These are phyloP conservation scores for Phasianus colchicus DNA, from an alignment of 2,113 vertebrate species.

Conservation along the genomic window DNA sequence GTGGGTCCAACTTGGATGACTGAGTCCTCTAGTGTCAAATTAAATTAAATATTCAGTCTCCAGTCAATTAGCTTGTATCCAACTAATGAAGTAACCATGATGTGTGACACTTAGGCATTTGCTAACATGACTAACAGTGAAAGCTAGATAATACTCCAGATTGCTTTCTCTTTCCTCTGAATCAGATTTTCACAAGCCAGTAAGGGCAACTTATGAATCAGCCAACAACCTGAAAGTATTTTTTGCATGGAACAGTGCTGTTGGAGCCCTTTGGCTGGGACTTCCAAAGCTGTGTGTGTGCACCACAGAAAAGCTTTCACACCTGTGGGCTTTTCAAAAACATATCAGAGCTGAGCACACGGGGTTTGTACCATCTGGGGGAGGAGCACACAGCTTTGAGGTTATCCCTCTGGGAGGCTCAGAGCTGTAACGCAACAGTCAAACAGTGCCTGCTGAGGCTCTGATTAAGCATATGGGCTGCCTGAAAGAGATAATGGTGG, in stretches of 20 bases:
- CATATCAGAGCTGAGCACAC: neutral
- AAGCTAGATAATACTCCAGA: neutral
- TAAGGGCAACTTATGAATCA: neutral
- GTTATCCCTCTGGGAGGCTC: neutral
- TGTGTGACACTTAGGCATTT: neutral
- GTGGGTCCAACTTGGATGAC: constrained; percentile 82
- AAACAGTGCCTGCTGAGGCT: rapidly evolving
- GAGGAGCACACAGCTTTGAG: neutral
- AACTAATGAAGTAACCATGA: neutral
- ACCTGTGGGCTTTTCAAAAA: neutral
- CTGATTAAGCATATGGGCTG: neutral
- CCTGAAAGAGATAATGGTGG: neutral
- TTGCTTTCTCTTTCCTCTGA: constrained; percentile 39
- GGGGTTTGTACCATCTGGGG: neutral
- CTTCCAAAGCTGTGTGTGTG: constrained; percentile 12
- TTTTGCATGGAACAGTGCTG: neutral
- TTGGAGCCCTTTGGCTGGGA: neutral
- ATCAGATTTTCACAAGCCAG: neutral
- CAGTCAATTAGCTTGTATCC: neutral
- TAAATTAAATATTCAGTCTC: neutral
- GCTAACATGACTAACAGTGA: constrained; percentile 39
- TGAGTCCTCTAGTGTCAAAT: neutral
- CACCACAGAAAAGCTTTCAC: neutral
- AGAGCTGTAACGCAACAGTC: neutral
- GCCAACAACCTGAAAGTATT: neutral